phyloP scores from a whole-genome alignment of 2,797 vertebrate genomes.

The Discoglossus pictus region DNA sequence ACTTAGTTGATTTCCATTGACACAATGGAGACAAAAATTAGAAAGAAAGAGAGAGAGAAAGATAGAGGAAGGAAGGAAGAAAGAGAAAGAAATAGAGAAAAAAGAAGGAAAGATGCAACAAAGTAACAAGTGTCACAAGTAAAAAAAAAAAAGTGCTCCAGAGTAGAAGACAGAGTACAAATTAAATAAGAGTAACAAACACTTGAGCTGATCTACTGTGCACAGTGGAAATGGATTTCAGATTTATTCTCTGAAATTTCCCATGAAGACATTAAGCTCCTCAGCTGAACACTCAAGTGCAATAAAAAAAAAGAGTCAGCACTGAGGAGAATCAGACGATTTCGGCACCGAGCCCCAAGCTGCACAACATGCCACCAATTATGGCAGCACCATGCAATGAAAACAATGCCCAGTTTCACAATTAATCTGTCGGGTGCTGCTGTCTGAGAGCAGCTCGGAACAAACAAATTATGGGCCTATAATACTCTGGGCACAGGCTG shows the following conservation, averaged over 20 bases:
- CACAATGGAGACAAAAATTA: too few species aligned
- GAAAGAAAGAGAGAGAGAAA: too few species aligned
- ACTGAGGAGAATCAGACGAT: constrained; percentile 8
- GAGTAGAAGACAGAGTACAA: constrained; percentile 35
- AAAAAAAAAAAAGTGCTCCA: not conserved
- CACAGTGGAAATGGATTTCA: constrained; percentile 52
- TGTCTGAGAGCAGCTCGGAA: constrained; percentile 13
- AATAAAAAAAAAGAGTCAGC: constrained; percentile 53
- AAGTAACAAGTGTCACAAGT: not conserved
- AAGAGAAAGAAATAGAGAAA: not conserved
- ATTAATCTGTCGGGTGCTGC: constrained; percentile 43
- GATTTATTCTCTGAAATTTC: constrained; percentile 60
- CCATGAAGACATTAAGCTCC: constrained; percentile 59
- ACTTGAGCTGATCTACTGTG: constrained; percentile 48
- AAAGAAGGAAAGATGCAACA: not conserved
- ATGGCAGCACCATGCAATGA: constrained; percentile 48
- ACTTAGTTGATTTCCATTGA: too few species aligned
- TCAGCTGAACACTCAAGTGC: constrained; percentile 57
- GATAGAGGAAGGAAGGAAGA: not conserved
- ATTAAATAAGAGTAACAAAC: constrained; percentile 52
- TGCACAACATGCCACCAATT: constrained; percentile 47
- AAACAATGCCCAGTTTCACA: constrained; percentile 41
- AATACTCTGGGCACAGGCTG: not conserved
- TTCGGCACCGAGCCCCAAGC: constrained; percentile 38
- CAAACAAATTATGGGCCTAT: constrained; percentile 10